phyloP scores from a whole-genome alignment of 1,140 invertebrate species.

The Cydia fagiglandana region DNA sequence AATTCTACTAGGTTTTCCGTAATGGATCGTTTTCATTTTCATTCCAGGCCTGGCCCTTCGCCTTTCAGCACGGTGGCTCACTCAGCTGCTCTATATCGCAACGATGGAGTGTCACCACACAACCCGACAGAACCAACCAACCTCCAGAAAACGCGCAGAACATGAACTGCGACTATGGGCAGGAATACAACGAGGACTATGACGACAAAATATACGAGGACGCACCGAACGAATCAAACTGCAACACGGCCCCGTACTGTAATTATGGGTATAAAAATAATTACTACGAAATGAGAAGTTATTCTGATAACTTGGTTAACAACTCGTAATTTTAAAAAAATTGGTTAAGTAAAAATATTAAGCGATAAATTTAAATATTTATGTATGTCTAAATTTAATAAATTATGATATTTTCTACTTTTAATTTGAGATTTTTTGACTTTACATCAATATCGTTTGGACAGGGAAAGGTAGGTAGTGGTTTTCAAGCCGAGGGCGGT shows the following conservation, averaged over 20 bases:
- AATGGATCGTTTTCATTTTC: conserved; percentile 27
- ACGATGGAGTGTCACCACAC: conserved; percentile 60
- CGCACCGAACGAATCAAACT: conserved; percentile 46
- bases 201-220: conserved; percentile 67
- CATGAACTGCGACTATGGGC: conserved; percentile 51
- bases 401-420: conserved; percentile 10
- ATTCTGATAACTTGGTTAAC: conserved; percentile 60
- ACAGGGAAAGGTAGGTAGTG: not conserved
- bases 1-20: too few species aligned
- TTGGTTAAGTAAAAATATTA: not conserved
- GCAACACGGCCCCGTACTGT: conserved; percentile 55
- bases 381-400: conserved; percentile 21
- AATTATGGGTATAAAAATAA: conserved; percentile 69
- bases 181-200: conserved; percentile 68
- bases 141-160: conserved; percentile 47
- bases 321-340: conserved; percentile 47
- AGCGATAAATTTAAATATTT: not conserved
- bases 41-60: conserved; percentile 71
- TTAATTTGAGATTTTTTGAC: not conserved
- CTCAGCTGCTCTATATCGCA: conserved; percentile 68
- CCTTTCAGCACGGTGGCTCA: conserved; percentile 69
- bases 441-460: not conserved
- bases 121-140: conserved; percentile 41
- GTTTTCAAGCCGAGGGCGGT: not conserved
- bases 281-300: conserved; percentile 69